These are phyloP conservation scores for Cerastis leucographa DNA, from an alignment of 2,888 invertebrate genomes.

Conservation along the genomic window DNA sequence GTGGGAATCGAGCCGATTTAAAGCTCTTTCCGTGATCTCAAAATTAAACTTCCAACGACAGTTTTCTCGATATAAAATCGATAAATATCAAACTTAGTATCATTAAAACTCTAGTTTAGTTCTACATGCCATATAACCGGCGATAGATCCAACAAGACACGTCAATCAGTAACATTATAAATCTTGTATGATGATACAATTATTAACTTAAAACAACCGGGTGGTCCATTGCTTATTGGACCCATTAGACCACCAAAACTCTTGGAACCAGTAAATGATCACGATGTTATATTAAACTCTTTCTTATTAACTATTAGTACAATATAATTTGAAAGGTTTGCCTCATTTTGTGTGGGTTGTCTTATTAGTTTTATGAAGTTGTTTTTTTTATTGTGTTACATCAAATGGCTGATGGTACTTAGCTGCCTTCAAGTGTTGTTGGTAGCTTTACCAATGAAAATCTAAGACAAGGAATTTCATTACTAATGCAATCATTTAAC, in stretches of 20 bases:
- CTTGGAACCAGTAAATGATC: conserved; percentile 71
- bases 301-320: conserved; percentile 70
- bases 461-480: neutral
- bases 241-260: conserved; percentile 79
- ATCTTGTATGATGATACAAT: conserved; percentile 67
- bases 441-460: neutral
- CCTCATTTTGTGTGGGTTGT: conserved; percentile 46
- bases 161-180: conserved; percentile 66
- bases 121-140: conserved; percentile 50
- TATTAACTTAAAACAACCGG: conserved; percentile 62
- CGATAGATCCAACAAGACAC: conserved; percentile 55
- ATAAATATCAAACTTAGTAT: neutral
- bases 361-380: conserved; percentile 28
- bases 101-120: conserved; percentile 34
- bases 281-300: conserved; percentile 71
- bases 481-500: neutral
- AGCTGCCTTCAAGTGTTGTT: neutral
- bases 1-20: neutral
- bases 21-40: neutral
- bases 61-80: neutral
- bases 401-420: neutral
- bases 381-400: neutral
- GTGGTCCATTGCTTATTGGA: conserved; percentile 58
- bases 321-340: conserved; percentile 63
- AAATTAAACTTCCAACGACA: conserved; percentile 3